Base-by-base conservation (phyloP, 2,888 invertebrate genomes). In the Drosophila diplacantha region DNA sequence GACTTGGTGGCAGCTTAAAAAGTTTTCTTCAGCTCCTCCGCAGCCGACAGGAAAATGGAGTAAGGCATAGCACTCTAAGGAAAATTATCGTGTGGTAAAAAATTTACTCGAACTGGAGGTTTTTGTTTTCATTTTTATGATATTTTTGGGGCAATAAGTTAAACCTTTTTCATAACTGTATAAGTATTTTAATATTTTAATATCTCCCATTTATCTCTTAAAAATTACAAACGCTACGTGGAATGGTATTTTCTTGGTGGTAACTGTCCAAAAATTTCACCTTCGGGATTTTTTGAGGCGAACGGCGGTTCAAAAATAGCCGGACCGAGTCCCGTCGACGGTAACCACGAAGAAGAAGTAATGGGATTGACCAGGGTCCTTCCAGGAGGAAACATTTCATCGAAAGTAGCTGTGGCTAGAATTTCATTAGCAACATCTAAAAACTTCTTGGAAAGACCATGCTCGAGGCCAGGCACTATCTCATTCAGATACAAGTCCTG, bases 341-440 rank as follows among this genome's bases (percentile, higher is more conserved):
- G 24, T 8, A 34, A n/a, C 0, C 62, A 63, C 5, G 63, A 50
- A 16, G 81, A 76, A 34, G 71, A 75, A 8, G 57, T 31, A 18
- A 78, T 75, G 12, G 78, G 78, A 41, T 79, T 79, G 1, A 81
- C 43, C 6, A 79, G 41, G 26, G 79, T 79, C 26, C 74, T 74
- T 9, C 76, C 69, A 0, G 79, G 72, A n/a, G 88, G 88, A 69
- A 88, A 89, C 88, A 88, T 87, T 81, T 88, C 88, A 73, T 88
- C 88, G 37, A 81, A 88, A 5, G 88, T 88, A 0, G 88, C 86
- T 7, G 84, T 84, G 18, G 76, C 76, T 53, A 88, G 71, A 35
- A 88, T 85, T 52, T 86, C 80, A 74, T 88, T 88, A 6, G 88
- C 87, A 32, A 88, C 87, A 59, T 85, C 85, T 3, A 87, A 57